phyloP scores from a whole-genome alignment of 2,113 vertebrate species.

The Nycticryphes semicollaris region DNA sequence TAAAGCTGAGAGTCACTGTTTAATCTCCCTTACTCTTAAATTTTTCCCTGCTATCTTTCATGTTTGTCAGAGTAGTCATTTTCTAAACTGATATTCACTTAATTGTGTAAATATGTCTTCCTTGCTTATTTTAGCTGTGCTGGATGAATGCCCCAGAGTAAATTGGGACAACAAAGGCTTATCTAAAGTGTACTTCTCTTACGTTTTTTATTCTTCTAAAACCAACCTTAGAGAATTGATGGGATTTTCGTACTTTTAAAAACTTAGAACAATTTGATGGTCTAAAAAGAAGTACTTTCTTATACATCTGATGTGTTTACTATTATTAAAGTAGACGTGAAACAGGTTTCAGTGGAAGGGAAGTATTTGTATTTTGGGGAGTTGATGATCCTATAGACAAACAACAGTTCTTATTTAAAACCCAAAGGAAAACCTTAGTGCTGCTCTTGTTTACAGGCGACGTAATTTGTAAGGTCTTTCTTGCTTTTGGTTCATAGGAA shows the following conservation, averaged over 20 bases:
- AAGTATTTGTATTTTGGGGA: background rate
- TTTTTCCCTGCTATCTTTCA: background rate
- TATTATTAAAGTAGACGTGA: background rate
- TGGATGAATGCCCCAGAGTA: background rate
- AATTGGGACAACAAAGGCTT: background rate
- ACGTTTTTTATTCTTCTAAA: background rate
- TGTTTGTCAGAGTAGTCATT: background rate
- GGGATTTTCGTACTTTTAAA: background rate
- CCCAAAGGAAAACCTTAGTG: background rate
- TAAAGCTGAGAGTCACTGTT: background rate
- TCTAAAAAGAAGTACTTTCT: background rate
- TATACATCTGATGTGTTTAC: background rate
- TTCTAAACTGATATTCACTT: background rate
- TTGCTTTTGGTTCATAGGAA: conserved; percentile 66
- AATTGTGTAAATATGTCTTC: background rate
- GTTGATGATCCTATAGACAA: background rate
- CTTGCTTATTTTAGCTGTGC: background rate
- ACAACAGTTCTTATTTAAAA: background rate
- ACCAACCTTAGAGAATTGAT: background rate
- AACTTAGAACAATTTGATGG: background rate
- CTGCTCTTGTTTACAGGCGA: background rate
- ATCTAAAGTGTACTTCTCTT: background rate
- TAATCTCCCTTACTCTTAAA: background rate
- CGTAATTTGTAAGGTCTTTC: background rate
- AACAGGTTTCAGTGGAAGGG: background rate